phyloP scores from a whole-genome alignment of 2,888 invertebrate genomes.

The Lycia hirtaria region DNA sequence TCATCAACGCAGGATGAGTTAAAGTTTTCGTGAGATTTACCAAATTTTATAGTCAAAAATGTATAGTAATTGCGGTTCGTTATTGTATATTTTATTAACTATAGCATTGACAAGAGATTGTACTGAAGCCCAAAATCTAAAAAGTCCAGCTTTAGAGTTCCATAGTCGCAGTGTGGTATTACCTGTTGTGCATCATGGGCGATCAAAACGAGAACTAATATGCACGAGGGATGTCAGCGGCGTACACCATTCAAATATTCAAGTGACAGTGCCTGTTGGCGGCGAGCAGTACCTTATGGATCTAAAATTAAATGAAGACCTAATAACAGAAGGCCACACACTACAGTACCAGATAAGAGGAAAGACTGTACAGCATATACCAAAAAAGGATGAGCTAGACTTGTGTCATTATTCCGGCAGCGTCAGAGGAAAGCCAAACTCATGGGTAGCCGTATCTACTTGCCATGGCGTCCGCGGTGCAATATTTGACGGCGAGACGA shows the following conservation, averaged over 20 bases:
- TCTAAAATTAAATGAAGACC: conserved; percentile 89
- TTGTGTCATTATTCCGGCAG: conserved; percentile 92
- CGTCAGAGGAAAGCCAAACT: conserved; percentile 88
- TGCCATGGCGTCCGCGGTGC: conserved; percentile 91
- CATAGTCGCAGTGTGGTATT: conserved; percentile 87
- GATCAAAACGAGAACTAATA: conserved; percentile 89
- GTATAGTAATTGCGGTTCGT: not conserved
- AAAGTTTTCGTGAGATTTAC: not conserved
- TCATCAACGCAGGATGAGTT: not conserved
- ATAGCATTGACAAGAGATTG: not conserved
- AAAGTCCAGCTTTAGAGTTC: conserved; percentile 85
- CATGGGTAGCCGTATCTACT: conserved; percentile 94
- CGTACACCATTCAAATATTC: conserved; percentile 76
- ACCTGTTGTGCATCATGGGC: conserved; percentile 90
- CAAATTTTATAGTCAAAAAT: not conserved
- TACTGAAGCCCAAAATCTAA: not conserved
- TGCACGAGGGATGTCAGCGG: conserved; percentile 89
- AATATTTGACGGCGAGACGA: conserved; percentile 90
- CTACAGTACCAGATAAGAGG: conserved; percentile 85
- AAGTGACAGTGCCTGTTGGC: conserved; percentile 88
- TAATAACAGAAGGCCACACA: conserved; percentile 89
- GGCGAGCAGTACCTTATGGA: conserved; percentile 89
- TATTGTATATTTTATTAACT: not conserved
- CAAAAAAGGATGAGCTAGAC: conserved; percentile 86
- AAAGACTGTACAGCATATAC: conserved; percentile 81